Evolutionary conservation across 2,113 vertebrate species (phyloP).

Genomic region (Crotalus tigris): DNA sequence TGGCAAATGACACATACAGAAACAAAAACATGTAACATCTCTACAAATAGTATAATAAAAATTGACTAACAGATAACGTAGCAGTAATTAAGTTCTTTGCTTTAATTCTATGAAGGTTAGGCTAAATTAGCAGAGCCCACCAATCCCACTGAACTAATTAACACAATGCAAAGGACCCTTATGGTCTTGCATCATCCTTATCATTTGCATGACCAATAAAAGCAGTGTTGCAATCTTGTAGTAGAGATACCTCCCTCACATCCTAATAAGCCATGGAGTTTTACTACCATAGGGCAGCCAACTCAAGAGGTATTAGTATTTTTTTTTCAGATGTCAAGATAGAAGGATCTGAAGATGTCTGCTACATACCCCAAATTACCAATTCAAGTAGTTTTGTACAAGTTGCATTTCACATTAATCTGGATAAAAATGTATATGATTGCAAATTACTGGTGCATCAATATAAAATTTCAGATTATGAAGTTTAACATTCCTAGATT

Average conservation of each 20-base stretch:
- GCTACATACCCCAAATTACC: neutral
- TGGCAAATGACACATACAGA: neutral
- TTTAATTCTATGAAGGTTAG: neutral
- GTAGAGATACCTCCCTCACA: neutral
- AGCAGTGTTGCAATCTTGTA: neutral
- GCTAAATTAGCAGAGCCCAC: neutral
- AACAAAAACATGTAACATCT: neutral
- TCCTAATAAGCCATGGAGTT: neutral
- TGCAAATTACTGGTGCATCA: neutral
- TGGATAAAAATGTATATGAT: neutral
- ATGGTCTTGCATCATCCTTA: neutral
- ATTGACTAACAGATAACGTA: neutral
- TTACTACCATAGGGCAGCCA: neutral
- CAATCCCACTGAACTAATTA: neutral
- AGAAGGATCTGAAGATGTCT: neutral
- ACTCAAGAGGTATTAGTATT: neutral
- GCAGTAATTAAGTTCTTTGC: neutral
- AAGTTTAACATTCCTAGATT: neutral
- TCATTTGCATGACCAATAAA: neutral
- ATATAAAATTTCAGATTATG: neutral
- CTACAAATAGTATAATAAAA: neutral
- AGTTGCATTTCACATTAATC: neutral
- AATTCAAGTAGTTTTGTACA: neutral
- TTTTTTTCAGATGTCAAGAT: neutral
- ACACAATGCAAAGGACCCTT: neutral